Conservation (phyloP, 1,140 invertebrate species). For the Brachionus manjavacas region DNA sequence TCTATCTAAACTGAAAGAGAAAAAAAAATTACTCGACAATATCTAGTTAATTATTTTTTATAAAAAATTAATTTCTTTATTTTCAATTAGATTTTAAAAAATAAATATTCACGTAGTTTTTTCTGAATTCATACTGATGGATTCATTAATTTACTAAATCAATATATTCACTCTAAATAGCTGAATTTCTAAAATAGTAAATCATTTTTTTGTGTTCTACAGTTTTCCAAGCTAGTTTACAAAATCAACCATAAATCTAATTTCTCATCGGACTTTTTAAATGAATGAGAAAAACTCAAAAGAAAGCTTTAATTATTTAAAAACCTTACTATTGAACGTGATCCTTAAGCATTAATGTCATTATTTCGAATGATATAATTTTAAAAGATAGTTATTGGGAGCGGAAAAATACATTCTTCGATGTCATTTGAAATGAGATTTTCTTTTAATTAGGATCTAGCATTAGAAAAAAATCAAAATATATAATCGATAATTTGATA, state of each 20-base stretch:
- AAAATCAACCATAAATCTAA: not conserved
- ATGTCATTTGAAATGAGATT: not conserved
- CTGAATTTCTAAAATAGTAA: not conserved
- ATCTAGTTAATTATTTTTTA: no score
- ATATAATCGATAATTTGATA: not conserved
- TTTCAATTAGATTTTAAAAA: no score
- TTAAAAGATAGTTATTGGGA: not conserved
- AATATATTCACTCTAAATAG: not conserved
- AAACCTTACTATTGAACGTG: not conserved
- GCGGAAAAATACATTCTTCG: not conserved
- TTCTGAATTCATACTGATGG: no score
- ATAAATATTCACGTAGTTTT: no score
- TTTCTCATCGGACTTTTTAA: not conserved
- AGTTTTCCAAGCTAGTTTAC: not conserved
- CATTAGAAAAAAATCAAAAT: not conserved
- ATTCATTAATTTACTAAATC: not conserved
- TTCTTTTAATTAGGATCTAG: not conserved
- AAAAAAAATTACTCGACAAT: no score
- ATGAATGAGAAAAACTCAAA: not conserved
- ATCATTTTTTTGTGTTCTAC: not conserved
- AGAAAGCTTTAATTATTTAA: not conserved
- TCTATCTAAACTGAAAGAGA: no score
- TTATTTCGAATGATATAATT: not conserved
- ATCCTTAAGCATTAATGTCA: not conserved
- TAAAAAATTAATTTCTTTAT: no score